Conservation (phyloP, 1,140 invertebrate species). For the Zelostemma sp. region DNA sequence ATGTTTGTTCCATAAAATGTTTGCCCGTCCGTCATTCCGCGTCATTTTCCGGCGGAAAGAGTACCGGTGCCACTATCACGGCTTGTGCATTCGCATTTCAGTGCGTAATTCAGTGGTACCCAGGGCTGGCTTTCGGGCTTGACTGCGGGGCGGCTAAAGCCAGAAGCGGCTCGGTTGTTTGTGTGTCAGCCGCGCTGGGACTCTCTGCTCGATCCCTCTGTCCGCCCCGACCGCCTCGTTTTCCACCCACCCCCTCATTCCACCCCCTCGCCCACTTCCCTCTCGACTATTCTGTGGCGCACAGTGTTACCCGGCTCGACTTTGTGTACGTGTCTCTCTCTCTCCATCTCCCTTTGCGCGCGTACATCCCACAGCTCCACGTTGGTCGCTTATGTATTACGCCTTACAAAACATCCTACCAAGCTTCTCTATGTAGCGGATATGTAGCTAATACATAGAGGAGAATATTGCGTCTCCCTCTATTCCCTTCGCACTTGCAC, state of each 20-base stretch:
- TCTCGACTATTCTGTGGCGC: constrained; percentile 48
- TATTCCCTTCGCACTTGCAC: constrained; percentile 15
- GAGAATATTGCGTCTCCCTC: constrained; percentile 55
- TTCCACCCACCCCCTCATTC: constrained; percentile 11
- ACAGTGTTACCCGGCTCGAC: constrained; percentile 39
- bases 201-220: constrained; percentile 45
- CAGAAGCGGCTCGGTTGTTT: constrained; percentile 61
- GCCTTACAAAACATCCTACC: constrained; percentile 57
- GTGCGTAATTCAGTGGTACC: constrained; percentile 61
- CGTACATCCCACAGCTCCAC: constrained; percentile 20
- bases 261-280: constrained; percentile 22
- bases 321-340: constrained; percentile 32
- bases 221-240: constrained; percentile 28
- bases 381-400: constrained; percentile 41
- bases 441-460: constrained; percentile 60
- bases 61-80: constrained; percentile 12
- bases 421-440: constrained; percentile 46
- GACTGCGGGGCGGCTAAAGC: constrained; percentile 40
- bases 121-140: constrained; percentile 45
- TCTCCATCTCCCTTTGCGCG: constrained; percentile 24
- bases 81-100: constrained; percentile 48
- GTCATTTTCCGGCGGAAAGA: constrained; percentile 1
- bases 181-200: constrained; percentile 64
- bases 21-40: background rate
- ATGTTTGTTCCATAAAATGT: background rate